Conservation (phyloP, 2,888 invertebrate genomes). For the Balanococcus diminutus region DNA sequence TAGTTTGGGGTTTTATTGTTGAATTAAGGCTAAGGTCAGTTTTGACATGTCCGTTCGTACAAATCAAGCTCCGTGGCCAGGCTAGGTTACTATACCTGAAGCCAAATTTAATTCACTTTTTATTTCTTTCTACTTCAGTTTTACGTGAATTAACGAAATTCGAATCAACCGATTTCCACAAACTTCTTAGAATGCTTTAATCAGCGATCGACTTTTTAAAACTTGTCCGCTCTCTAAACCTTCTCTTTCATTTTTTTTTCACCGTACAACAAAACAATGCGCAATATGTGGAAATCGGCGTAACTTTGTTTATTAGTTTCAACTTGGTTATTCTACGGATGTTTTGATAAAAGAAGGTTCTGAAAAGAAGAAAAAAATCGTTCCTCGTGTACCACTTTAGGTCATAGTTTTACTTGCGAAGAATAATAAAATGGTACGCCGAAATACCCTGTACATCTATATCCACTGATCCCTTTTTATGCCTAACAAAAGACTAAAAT, state of each 20-base stretch:
- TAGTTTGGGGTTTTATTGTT: background rate
- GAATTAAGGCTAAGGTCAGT: conserved; percentile 7
- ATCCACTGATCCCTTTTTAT: conserved; percentile 9
- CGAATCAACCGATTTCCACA: background rate
- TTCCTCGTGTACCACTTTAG: conserved; percentile 35
- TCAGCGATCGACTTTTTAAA: conserved; percentile 32
- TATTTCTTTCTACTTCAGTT: background rate
- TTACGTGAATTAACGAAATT: conserved; percentile 11
- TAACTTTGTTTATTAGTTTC: conserved; percentile 51
- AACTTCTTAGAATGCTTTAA: conserved; percentile 25
- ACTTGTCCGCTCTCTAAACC: conserved; percentile 4
- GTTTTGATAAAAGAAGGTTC: conserved; percentile 48
- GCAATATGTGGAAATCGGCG: conserved; percentile 43
- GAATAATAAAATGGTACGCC: conserved; percentile 44
- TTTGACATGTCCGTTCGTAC: conserved; percentile 30
- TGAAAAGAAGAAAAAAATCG: conserved; percentile 8
- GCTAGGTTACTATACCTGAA: background rate
- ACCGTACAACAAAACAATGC: background rate
- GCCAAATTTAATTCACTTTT: conserved; percentile 16
- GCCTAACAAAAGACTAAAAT: background rate
- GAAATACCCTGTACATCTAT: background rate
- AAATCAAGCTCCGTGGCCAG: background rate
- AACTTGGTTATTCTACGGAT: conserved; percentile 49
- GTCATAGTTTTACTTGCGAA: conserved; percentile 45
- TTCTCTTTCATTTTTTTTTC: background rate